Base-by-base conservation (phyloP, 2,113 vertebrate genomes). In the Chiloscyllium plagiosum region DNA sequence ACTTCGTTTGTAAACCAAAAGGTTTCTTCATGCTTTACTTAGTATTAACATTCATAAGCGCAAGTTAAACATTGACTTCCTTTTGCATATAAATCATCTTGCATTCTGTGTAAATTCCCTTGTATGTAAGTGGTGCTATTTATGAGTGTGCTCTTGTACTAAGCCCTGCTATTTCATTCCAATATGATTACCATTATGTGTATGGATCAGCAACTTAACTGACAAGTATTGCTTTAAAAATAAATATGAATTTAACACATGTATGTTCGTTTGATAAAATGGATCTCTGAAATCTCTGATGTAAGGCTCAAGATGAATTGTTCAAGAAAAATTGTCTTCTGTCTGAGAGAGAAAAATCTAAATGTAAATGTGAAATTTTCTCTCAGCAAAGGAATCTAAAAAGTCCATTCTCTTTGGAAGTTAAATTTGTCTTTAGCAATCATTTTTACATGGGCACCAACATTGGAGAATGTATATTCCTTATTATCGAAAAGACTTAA, bases 11-110 rank as follows among this genome's bases (percentile, higher is more conserved):
- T 17, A 93, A 68, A 61, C 56, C 89, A 93, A 22, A 5, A 42
- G 17, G 33, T 93, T 68, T 17, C 37, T 93, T 93, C n/a, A 68
- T 33, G 61, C 29, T 93, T 93, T 66, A 10, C 19, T 37, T 13
- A 20, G 61, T 66, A 93, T 50, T 72, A 95, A 47, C 22, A 66
- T 50, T 50, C 66, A 70, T 20, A 47, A 95, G 37, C 70, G 42
- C 12, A 70, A 29, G 24, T 72, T 70, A 95, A 95, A 95, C 68
- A 95, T 50, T 22, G 93, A 95, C 26, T 95, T 95, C 7, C n/a
- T 72, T 70, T 29, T 29, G 65, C 42, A 56, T 50, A 72, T 95
- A 70, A 72, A 95, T 69, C 65, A 29, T 70, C 2, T 69, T 70
- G 24, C 20, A 15, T 70, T 33, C 66, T 20, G 66, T 66, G 33